These are phyloP conservation scores for Podabrus alpinus DNA, from an alignment of 2,888 invertebrate species.

Conservation along the genomic window DNA sequence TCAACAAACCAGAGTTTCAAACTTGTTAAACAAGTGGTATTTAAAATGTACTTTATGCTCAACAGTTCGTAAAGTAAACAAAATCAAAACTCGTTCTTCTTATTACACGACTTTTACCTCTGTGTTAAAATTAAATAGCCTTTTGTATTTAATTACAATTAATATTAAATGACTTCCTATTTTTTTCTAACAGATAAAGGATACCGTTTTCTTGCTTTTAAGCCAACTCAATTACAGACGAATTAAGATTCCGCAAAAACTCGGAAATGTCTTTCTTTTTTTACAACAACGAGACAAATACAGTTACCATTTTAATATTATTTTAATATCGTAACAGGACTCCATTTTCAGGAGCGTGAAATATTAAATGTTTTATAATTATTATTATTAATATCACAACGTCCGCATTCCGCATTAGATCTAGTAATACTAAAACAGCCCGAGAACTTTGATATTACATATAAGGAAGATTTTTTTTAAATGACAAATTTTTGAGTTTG, in stretches of 20 bases:
- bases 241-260: not conserved
- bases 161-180: not conserved
- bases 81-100: slow-evolving; percentile 23
- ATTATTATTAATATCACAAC: too few species aligned
- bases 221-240: not conserved
- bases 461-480: not conserved
- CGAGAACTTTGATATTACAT: too few species aligned
- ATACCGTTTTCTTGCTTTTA: not conserved
- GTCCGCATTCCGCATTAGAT: too few species aligned
- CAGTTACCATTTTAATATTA: not conserved
- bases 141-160: not conserved
- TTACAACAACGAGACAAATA: not conserved
- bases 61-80: slow-evolving; percentile 25
- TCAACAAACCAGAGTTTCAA: slow-evolving; percentile 12
- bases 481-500: not conserved
- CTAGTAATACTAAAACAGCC: not conserved
- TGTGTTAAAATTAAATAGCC: not conserved
- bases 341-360: too few species aligned
- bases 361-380: not conserved
- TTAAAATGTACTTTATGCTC: slow-evolving; percentile 24
- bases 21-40: slow-evolving; percentile 24
- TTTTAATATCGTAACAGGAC: too few species aligned
- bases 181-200: not conserved
- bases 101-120: slow-evolving; percentile 28
- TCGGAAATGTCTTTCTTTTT: not conserved